Percentiles rank a stretch among this genome's conserved stretches.
phyloP scores from a whole-genome alignment of 2,888 invertebrate genomes.

The Xanthia togata region DNA sequence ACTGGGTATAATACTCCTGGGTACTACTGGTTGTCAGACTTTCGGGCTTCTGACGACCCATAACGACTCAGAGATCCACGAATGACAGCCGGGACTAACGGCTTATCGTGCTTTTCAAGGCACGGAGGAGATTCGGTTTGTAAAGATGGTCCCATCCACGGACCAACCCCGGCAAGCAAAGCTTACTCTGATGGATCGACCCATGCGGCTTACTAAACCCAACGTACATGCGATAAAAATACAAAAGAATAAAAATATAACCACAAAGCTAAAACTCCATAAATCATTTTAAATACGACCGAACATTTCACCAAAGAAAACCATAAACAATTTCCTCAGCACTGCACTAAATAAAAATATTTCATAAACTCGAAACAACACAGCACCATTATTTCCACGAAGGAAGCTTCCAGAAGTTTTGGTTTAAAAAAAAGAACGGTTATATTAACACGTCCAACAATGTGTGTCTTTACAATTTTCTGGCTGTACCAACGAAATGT shows the following conservation, averaged over 20 bases:
- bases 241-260: slow-evolving; percentile 21
- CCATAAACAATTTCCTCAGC: slow-evolving; percentile 36
- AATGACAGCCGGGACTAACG: no score
- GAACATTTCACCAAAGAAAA: slow-evolving; percentile 22
- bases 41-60: no score
- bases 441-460: slow-evolving; percentile 64
- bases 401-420: slow-evolving; percentile 40
- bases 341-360: slow-evolving; percentile 42
- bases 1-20: no score
- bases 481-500: slow-evolving; percentile 59
- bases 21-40: no score
- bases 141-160: no score
- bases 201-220: background rate
- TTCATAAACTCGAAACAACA: slow-evolving; percentile 50
- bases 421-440: slow-evolving; percentile 46
- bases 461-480: slow-evolving; percentile 73
- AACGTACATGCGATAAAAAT: background rate
- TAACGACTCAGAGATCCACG: no score
- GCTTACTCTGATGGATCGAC: no score
- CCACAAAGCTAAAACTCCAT: slow-evolving; percentile 14
- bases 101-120: no score
- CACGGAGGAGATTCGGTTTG: no score
- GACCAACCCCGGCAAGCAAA: no score
- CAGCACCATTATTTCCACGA: slow-evolving; percentile 38
- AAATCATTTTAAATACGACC: slow-evolving; percentile 37